phyloP scores from a whole-genome alignment of 1,140 invertebrate species.

The Macrobrachium nipponense region DNA sequence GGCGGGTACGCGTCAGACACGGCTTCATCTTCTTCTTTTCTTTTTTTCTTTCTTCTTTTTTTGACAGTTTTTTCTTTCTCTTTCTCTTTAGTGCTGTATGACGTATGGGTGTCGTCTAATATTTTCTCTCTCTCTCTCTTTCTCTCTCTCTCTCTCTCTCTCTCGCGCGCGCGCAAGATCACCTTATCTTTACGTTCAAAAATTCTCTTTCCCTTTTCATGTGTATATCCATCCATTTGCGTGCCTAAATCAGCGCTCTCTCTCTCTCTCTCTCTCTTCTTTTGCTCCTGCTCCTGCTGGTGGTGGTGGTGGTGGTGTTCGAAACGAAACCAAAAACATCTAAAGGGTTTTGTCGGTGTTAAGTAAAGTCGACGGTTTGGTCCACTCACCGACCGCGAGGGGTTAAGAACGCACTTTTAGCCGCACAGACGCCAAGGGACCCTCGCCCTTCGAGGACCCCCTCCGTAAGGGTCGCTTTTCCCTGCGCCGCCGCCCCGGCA shows the following conservation, averaged over 20 bases:
- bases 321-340: no score
- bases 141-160: conserved; percentile 32
- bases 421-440: background rate
- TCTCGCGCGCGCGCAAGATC: background rate
- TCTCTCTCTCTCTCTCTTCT: background rate
- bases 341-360: conserved; percentile 6
- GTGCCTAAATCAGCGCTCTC: background rate
- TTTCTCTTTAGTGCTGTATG: background rate
- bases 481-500: background rate
- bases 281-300: background rate
- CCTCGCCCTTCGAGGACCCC: background rate
- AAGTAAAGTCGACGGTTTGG: background rate
- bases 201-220: no score
- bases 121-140: background rate
- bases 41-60: background rate
- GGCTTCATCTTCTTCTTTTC: background rate
- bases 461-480: background rate
- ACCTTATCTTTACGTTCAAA: no score
- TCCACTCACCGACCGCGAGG: no score
- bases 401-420: no score
- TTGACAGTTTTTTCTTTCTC: background rate
- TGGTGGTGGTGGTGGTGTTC: background rate
- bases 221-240: background rate
- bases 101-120: background rate
- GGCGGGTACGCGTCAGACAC: no score